These are phyloP conservation scores for Danionella cerebrum DNA, from an alignment of 2,113 vertebrate genomes.

Conservation along the genomic window DNA sequence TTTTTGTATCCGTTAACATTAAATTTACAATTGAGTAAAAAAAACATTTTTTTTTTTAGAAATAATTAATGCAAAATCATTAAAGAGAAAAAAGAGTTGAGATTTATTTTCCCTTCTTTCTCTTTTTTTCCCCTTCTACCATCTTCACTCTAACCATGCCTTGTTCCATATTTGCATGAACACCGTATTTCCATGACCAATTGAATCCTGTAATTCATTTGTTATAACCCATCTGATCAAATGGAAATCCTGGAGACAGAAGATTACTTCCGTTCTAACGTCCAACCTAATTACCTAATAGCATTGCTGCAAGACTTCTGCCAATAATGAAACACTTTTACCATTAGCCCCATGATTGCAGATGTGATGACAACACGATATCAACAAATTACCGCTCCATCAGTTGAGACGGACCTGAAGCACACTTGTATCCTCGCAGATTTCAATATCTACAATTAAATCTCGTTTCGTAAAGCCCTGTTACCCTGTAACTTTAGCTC, in stretches of 20 bases:
- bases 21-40: no score
- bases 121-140: no score
- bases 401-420: slow-evolving; percentile 83
- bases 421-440: slow-evolving; percentile 86
- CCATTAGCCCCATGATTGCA: slow-evolving; percentile 93
- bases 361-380: slow-evolving; percentile 95
- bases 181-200: slow-evolving; percentile 73
- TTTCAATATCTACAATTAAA: slow-evolving; percentile 99
- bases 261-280: slow-evolving; percentile 91
- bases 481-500: background rate
- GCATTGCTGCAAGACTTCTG: slow-evolving; percentile 92
- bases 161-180: slow-evolving; percentile 55
- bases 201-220: slow-evolving; percentile 87
- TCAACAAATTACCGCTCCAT: slow-evolving; percentile 95
- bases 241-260: slow-evolving; percentile 76
- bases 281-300: slow-evolving; percentile 97
- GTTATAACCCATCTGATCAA: slow-evolving; percentile 80
- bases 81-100: no score
- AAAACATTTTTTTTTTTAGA: no score
- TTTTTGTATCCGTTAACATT: no score
- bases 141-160: slow-evolving; percentile 45
- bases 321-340: slow-evolving; percentile 91
- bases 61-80: no score
- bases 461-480: slow-evolving; percentile 68
- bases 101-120: no score